A percentile compares a stretch with the other conserved stretches of the same genome.
These are phyloP conservation scores for Sebastes vulpes DNA, from an alignment of 2,797 vertebrate genomes.

Conservation along the genomic window DNA sequence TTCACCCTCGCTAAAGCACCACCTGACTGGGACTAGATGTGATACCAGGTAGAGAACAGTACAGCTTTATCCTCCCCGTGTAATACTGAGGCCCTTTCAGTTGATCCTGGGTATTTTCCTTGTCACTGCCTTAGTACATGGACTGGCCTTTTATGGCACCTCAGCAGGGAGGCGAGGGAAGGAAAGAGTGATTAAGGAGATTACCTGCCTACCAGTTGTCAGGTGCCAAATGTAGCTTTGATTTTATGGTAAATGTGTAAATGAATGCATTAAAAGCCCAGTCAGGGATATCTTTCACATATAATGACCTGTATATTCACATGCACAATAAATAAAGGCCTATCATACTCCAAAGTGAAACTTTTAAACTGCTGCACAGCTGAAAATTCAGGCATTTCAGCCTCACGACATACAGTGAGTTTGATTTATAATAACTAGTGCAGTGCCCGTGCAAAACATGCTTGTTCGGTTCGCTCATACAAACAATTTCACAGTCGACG, in stretches of 20 bases:
- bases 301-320: neutral
- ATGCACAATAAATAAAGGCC: neutral
- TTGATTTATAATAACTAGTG: neutral
- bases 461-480: neutral
- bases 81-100: constrained; percentile 54
- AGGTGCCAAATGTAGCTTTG: constrained; percentile 37
- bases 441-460: neutral
- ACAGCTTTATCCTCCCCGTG: constrained; percentile 58
- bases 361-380: neutral
- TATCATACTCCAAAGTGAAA: neutral
- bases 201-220: constrained; percentile 39
- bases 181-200: constrained; percentile 59
- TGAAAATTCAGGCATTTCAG: neutral
- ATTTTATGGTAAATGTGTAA: constrained; percentile 19
- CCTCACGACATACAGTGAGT: neutral
- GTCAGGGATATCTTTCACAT: neutral
- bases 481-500: too few relatives aligned
- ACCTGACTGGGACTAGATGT: constrained; percentile 64
- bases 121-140: constrained; percentile 43
- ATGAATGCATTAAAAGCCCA: neutral
- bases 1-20: constrained; percentile 62
- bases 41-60: constrained; percentile 66
- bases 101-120: constrained; percentile 64
- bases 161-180: constrained; percentile 34
- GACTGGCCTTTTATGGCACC: constrained; percentile 37